phyloP scores from a whole-genome alignment of 23 tunicate species.

The Botrylloides violaceus region DNA sequence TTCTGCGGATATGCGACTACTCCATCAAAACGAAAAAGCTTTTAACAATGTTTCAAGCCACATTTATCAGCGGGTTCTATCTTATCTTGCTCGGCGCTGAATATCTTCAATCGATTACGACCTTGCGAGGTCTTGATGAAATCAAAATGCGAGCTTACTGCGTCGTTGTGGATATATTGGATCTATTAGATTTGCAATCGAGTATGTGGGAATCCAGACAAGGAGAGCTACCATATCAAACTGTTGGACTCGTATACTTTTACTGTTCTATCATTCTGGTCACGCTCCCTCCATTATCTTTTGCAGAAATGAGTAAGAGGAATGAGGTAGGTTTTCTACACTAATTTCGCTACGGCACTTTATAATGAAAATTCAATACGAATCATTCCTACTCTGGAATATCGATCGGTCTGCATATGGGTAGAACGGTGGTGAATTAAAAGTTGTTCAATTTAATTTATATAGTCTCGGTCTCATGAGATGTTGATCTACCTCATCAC shows the following conservation, averaged over 20 bases:
- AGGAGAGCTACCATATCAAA: constrained; percentile 42
- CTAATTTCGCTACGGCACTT: no score
- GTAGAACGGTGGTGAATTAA: no score
- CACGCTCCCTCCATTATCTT: constrained; percentile 62
- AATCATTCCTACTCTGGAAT: no score
- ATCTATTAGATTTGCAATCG: constrained; percentile 66
- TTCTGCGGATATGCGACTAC: constrained; percentile 42
- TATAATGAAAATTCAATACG: no score
- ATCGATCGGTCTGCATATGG: no score
- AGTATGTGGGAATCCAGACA: constrained; percentile 60
- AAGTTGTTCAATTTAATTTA: no score
- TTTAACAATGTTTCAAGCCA: constrained; percentile 63
- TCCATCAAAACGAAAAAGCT: constrained; percentile 29
- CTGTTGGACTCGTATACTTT: constrained; percentile 39
- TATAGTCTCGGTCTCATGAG: constrained; percentile 36
- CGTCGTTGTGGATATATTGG: constrained; percentile 80
- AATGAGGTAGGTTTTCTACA: constrained; percentile 22
- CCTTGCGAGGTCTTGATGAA: constrained; percentile 66
- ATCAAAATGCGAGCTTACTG: constrained; percentile 76
- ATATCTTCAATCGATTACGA: constrained; percentile 29
- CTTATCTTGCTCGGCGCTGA: constrained; percentile 76
- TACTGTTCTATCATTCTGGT: constrained; percentile 67
- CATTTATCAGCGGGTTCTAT: constrained; percentile 52
- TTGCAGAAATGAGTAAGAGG: constrained; percentile 69
- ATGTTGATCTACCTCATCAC: constrained; percentile 62